These are phyloP conservation scores for Cydia fagiglandana DNA, from an alignment of 1,140 invertebrate genomes.

Conservation along the genomic window DNA sequence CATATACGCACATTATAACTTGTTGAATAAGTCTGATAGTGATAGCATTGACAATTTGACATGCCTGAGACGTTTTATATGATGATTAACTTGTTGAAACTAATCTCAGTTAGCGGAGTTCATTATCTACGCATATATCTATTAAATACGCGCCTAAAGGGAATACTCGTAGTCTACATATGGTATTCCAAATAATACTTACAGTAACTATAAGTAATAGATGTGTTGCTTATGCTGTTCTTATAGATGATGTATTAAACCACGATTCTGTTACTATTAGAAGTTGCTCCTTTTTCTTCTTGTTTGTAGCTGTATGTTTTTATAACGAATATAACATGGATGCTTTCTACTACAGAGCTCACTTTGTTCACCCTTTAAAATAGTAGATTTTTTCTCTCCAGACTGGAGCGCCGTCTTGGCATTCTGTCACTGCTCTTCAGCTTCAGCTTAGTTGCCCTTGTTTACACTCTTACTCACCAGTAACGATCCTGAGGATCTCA, in stretches of 20 bases:
- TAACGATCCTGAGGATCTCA: slow-evolving; percentile 84
- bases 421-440: slow-evolving; percentile 84
- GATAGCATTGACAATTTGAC: slow-evolving; percentile 56
- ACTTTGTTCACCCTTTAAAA: too few species aligned
- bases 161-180: neutral
- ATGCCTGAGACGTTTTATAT: slow-evolving; percentile 38
- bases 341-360: too few species aligned
- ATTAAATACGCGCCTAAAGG: slow-evolving; percentile 6
- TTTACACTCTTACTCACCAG: neutral
- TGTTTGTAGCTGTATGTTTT: too few species aligned
- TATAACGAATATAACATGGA: too few species aligned
- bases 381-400: slow-evolving; percentile 58
- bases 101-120: slow-evolving; percentile 30
- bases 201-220: neutral
- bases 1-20: slow-evolving; percentile 58
- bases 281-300: too few species aligned
- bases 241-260: too few species aligned
- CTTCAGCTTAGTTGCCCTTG: slow-evolving; percentile 74
- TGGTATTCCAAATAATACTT: slow-evolving; percentile 3
- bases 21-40: slow-evolving; percentile 61
- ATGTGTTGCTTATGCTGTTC: too few species aligned
- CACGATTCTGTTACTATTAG: too few species aligned
- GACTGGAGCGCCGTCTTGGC: slow-evolving; percentile 89
- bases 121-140: slow-evolving; percentile 17
- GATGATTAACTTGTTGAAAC: slow-evolving; percentile 30